Base-by-base conservation (phyloP, 1,140 invertebrate genomes). In the Holotrichia oblita region DNA sequence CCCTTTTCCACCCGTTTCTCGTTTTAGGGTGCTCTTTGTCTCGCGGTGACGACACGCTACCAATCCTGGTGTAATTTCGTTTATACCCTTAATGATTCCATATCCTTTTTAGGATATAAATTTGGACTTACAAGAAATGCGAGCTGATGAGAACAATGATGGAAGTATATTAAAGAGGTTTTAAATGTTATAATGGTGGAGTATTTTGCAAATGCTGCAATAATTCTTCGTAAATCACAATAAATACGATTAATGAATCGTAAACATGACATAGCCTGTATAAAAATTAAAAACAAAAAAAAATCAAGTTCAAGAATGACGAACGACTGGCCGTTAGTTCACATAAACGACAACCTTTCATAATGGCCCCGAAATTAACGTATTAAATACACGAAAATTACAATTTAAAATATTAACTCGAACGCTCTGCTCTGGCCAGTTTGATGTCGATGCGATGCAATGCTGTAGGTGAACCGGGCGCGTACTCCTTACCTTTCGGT, bases 391-490 rank as follows among this genome's bases (percentile, higher is more conserved):
- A 76, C 59, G 75, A 81, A 83, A 83, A 85, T 83, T 83, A 84
- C 83, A 82, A 80, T 82, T 83, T 84, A 84, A 84, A 83, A 84
- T 82, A 83, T 83, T 83, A 83, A 83, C 79, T 84, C 79, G 27
- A 34, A 34, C 27, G 27, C 1, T 1, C 27, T 34, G 27, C 27
- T 34, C 2, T 4, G 27, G 4, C 27, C 27, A 34, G 27, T 34
- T n/a, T 34, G 4, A 79, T 72, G 81, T 77, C 80, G 59, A 2
- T 7, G 14, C 48, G 48, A 14, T 17, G 80, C 84, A 79, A 78
- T 81, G 84, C 83, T 85, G 84, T 85, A 85, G 84, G 84, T 85
- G 84, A 85, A 79, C 81, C 77, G 76, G 77, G 80, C 76, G 79
- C 77, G 69, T 77, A 41, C 73, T 40, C 41, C 12, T 7, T 34